Conservation (phyloP, 2,113 vertebrate genomes). For the Osmerus eperlanus region DNA sequence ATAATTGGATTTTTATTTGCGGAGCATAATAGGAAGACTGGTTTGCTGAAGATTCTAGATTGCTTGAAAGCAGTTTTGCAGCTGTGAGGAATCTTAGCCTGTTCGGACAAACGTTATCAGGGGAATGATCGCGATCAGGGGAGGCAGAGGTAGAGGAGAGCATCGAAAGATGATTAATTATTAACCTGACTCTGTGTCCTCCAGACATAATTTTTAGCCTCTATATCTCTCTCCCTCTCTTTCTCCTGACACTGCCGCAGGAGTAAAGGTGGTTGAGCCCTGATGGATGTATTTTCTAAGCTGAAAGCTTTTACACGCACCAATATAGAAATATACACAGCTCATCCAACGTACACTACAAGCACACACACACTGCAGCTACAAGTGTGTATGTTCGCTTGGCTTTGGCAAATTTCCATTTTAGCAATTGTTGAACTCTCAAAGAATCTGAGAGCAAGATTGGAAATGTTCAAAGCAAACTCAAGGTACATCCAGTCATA, state of each 20-base stretch:
- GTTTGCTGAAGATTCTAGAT: slow-evolving; percentile 6
- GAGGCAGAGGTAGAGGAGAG: slow-evolving; percentile 44
- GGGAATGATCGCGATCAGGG: slow-evolving; percentile 36
- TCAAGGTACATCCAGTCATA: too few relatives aligned
- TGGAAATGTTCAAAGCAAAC: too few relatives aligned
- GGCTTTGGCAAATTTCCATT: too few relatives aligned
- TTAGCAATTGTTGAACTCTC: too few relatives aligned
- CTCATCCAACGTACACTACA: not conserved
- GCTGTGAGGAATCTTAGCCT: slow-evolving; percentile 23
- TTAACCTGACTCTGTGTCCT: slow-evolving; percentile 62
- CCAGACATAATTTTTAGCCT: slow-evolving; percentile 57
- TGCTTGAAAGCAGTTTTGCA: slow-evolving; percentile 18
- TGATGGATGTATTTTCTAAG: slow-evolving; percentile 42
- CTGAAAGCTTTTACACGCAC: slow-evolving; percentile 36
- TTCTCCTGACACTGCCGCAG: slow-evolving; percentile 33
- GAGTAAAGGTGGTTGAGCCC: slow-evolving; percentile 46
- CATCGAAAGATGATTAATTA: slow-evolving; percentile 62
- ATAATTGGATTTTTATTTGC: slow-evolving; percentile 65
- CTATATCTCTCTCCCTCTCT: slow-evolving; percentile 32
- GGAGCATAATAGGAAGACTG: slow-evolving; percentile 16
- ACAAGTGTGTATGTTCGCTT: too few relatives aligned
- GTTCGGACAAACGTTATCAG: slow-evolving; percentile 53
- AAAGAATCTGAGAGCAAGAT: too few relatives aligned
- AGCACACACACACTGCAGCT: not conserved
- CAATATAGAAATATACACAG: not conserved